Base-by-base conservation (phyloP, 2,888 invertebrate genomes). In the Nymphalis c-album region DNA sequence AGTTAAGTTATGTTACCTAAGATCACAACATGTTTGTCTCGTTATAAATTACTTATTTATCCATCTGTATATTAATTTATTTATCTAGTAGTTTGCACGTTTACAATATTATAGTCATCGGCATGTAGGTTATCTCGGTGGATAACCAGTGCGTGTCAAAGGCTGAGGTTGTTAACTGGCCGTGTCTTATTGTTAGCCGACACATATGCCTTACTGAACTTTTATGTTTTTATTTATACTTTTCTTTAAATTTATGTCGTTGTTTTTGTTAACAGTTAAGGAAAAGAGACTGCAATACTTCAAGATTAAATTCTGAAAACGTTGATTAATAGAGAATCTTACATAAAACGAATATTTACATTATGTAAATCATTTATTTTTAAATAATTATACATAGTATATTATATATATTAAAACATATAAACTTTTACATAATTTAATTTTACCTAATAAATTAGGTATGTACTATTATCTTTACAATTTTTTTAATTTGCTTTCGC, bases 91-190 rank as follows among this genome's bases (percentile, higher is more conserved):
- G 31, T 55, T 55, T 17, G 55, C 57, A 7, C 40, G 57, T 40
- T 35, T 35, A 55, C 31, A 67, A 51, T 63, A 67, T 61, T 46
- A 65, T 60, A 66, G 64, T 74, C 65, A 61, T 61, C 22, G 48
- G 48, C 65, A 70, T 78, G 78, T 84, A 78, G 85, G 84, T 83
- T 85, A 87, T 81, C 81, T 77, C 70, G 73, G 73, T 78, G 70
- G 81, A 70, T 80, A 88, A 89, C 80, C 85, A 87, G 90, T 81
- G 90, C 90, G 81, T 90, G 84, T 81, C 83, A 81, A 77, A 76
- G 74, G 79, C 78, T 80, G 80, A 78, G 76, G 81, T 82, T 80
- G 80, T 77, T 81, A 75, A 85, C 78, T 75, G 71, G 72, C 79
- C 78, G 79, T 76, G 76, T 79, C 82, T 78, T 77, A 83, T 84